Percentiles rank a stretch among this genome's conserved stretches.
These are phyloP conservation scores for Rhimphoctona megacephalus DNA, from an alignment of 2,888 invertebrate genomes.

Conservation along the genomic window DNA sequence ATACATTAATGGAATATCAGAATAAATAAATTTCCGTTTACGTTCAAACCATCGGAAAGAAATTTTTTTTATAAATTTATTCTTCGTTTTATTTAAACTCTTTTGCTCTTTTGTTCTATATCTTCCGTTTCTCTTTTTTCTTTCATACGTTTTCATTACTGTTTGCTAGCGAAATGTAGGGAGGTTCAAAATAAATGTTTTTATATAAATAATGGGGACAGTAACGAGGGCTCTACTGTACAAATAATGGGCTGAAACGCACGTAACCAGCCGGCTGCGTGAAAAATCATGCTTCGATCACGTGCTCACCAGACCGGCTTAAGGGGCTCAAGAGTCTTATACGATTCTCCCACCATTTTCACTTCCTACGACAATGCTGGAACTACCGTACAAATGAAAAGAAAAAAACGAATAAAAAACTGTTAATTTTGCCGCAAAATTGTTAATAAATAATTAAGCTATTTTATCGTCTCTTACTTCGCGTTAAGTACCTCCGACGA, in stretches of 20 bases:
- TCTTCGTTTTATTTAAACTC: not conserved
- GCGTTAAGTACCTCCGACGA: too few species aligned
- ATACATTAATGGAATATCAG: not conserved
- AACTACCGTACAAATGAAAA: not conserved
- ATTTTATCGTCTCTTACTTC: too few species aligned
- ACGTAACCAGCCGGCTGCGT: slow-evolving; percentile 45
- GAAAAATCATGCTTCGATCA: slow-evolving; percentile 72
- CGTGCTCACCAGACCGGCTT: slow-evolving; percentile 73
- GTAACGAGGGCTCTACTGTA: slow-evolving; percentile 30
- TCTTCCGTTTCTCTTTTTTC: not conserved
- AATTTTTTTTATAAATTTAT: not conserved
- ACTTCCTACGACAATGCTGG: slow-evolving; percentile 60
- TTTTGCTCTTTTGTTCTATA: not conserved
- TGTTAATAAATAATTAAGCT: not conserved
- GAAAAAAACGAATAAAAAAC: not conserved
- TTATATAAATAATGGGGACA: not conserved
- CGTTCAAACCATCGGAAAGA: not conserved
- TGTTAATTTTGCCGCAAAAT: not conserved
- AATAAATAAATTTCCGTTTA: not conserved
- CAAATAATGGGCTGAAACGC: slow-evolving; percentile 12
- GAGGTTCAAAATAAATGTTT: not conserved
- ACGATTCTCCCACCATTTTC: slow-evolving; percentile 16
- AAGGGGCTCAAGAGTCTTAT: slow-evolving; percentile 49
- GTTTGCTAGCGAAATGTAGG: not conserved
- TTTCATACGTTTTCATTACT: not conserved